Conservation (phyloP, 2,113 vertebrate species). For the Greenwoodochromis staneri region DNA sequence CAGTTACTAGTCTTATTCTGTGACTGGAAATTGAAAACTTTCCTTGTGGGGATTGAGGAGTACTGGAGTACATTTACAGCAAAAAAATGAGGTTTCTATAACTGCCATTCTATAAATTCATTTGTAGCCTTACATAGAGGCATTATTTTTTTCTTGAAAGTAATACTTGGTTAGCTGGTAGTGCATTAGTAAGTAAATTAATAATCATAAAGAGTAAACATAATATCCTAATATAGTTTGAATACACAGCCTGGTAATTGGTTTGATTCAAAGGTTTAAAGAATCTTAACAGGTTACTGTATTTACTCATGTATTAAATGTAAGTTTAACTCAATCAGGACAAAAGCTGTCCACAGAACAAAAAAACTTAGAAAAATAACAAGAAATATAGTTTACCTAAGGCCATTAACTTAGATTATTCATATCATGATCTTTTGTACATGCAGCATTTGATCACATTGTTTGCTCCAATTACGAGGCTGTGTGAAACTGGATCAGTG, state of each 20-base stretch:
- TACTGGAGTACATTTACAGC: not conserved
- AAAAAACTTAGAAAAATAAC: not conserved
- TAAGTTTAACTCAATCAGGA: not conserved
- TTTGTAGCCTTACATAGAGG: not conserved
- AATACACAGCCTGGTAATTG: not conserved
- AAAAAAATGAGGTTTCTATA: not conserved
- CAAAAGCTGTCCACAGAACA: not conserved
- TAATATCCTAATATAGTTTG: not conserved
- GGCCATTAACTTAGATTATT: not conserved
- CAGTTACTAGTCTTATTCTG: not conserved
- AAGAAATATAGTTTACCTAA: not conserved
- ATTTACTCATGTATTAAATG: not conserved
- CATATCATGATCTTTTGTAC: not conserved
- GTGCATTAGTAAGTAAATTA: not conserved
- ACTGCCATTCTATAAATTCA: not conserved
- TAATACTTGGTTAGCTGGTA: not conserved
- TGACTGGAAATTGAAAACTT: not conserved
- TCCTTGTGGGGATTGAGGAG: rapidly evolving
- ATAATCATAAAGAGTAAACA: not conserved
- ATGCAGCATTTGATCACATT: not conserved
- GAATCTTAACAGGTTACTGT: not conserved
- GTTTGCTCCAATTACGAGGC: not conserved
- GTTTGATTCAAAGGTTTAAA: not conserved
- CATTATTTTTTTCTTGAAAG: not conserved
- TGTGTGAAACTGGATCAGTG: not conserved